These are phyloP conservation scores for Triplophysa dalaica DNA, from an alignment of 2,113 vertebrate genomes.

Conservation along the genomic window DNA sequence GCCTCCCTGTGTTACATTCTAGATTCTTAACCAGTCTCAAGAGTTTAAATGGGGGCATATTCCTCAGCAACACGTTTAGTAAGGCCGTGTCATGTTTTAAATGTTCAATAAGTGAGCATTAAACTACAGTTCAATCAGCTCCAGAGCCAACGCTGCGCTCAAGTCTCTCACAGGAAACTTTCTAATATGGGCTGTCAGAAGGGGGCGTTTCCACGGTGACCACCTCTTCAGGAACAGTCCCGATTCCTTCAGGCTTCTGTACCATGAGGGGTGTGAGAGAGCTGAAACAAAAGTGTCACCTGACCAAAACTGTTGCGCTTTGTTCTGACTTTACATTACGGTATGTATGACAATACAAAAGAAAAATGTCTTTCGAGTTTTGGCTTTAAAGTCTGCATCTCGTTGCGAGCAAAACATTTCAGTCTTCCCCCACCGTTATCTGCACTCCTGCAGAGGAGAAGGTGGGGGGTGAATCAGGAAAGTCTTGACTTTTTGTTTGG, in stretches of 20 bases:
- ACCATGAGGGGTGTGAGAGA: conserved; percentile 88
- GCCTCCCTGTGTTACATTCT: conserved; percentile 70
- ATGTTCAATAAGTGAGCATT: conserved; percentile 89
- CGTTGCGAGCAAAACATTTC: conserved; percentile 94
- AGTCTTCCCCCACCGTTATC: conserved; percentile 85
- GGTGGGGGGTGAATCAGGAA: conserved; percentile 97
- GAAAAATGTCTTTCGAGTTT: conserved; percentile 78
- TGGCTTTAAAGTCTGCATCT: conserved; percentile 98
- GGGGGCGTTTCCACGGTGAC: conserved; percentile 81
- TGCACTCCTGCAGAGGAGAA: conserved; percentile 97
- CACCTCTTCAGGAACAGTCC: conserved; percentile 97
- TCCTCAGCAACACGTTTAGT: conserved; percentile 87
- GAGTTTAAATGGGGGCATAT: conserved; percentile 76
- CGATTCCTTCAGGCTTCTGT: conserved; percentile 94
- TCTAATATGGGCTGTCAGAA: conserved; percentile 73
- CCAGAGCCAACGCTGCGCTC: conserved; percentile 84
- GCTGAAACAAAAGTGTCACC: conserved; percentile 99
- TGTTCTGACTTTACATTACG: conserved; percentile 75
- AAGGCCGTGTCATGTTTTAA: conserved; percentile 81
- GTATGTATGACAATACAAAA: conserved; percentile 80
- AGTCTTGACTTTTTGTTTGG: conserved; percentile 89
- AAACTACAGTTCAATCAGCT: conserved; percentile 88
- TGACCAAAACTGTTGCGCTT: conserved; percentile 88
- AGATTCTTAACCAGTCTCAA: conserved; percentile 89
- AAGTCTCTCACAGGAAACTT: conserved; percentile 87